Evolutionary conservation across 2,888 invertebrate species (phyloP).

Genomic region (Therioaphis trifolii): DNA sequence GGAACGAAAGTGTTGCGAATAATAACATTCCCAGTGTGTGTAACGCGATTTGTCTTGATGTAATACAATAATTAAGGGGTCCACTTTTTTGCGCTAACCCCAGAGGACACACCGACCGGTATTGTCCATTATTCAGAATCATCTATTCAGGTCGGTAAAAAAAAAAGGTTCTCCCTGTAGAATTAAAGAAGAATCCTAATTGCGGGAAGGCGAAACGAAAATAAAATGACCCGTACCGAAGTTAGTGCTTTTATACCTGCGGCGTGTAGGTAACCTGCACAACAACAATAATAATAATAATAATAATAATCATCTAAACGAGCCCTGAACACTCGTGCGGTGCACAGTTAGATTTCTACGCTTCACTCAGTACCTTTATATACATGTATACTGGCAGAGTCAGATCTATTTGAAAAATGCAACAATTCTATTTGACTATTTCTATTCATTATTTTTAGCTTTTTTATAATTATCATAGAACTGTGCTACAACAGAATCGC

Average conservation of each 20-base stretch:
- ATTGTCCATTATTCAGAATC: conserved; percentile 44
- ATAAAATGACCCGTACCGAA: conserved; percentile 21
- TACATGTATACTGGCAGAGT: too few species aligned
- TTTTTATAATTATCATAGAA: too few species aligned
- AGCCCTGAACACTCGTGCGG: not conserved
- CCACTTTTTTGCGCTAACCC: conserved; percentile 40
- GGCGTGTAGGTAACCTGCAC: not conserved
- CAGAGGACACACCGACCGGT: conserved; percentile 29
- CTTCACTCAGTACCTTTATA: too few species aligned
- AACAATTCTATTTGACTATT: too few species aligned
- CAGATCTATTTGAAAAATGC: too few species aligned
- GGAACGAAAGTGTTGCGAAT: not conserved
- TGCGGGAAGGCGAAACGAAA: conserved; percentile 10
- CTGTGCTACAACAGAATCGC: too few species aligned
- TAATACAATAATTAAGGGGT: conserved; percentile 49
- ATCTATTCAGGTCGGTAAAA: not conserved
- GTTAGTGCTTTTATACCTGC: not conserved
- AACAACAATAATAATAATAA: not conserved
- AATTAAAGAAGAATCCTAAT: conserved; percentile 31
- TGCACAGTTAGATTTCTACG: not conserved
- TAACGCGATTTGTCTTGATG: conserved; percentile 37
- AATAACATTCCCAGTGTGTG: not conserved
- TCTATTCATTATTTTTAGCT: too few species aligned
- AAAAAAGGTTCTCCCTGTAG: conserved; percentile 48
- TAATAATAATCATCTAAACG: not conserved